phyloP scores from a whole-genome alignment of 2,113 vertebrate genomes.

The Benitochromis conjunctus region DNA sequence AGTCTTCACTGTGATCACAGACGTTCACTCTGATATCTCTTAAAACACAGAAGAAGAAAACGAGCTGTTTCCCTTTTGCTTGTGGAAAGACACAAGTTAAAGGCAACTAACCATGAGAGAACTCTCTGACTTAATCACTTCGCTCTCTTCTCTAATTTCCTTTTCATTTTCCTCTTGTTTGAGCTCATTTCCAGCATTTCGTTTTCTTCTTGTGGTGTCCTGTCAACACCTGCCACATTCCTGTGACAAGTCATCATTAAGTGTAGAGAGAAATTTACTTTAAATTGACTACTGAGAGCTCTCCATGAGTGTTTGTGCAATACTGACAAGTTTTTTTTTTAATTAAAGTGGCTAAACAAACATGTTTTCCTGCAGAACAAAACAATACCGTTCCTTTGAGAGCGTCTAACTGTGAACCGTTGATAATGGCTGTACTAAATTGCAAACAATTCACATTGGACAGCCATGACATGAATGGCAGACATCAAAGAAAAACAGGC shows the following conservation, averaged over 20 bases:
- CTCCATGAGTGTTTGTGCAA: conserved; percentile 43
- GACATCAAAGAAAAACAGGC: conserved; percentile 16
- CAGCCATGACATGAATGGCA: conserved; percentile 6
- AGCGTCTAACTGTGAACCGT: conserved; percentile 27
- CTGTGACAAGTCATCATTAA: conserved; percentile 45
- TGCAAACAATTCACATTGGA: neutral
- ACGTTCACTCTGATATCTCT: neutral
- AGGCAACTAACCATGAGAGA: neutral
- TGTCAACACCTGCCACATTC: conserved; percentile 52
- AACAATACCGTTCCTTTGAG: conserved; percentile 39
- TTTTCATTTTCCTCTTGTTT: conserved; percentile 1
- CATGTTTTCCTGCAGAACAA: conserved; percentile 28
- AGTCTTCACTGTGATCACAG: neutral
- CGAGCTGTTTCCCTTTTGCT: neutral
- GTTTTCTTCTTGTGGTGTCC: neutral
- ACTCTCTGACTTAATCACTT: neutral
- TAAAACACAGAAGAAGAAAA: neutral
- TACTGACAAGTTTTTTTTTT: conserved; percentile 48
- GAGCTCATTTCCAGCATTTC: conserved; percentile 7
- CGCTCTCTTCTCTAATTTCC: neutral
- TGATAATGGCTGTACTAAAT: conserved; percentile 26
- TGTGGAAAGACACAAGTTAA: neutral
- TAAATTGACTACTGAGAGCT: conserved; percentile 56
- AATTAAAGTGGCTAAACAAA: conserved; percentile 62
- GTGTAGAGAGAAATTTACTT: conserved; percentile 45